Evolutionary conservation across 2,888 invertebrate genomes (phyloP), one percentile per base, ranked within the genome.

Genomic region (Hydraecia micacea): DNA sequence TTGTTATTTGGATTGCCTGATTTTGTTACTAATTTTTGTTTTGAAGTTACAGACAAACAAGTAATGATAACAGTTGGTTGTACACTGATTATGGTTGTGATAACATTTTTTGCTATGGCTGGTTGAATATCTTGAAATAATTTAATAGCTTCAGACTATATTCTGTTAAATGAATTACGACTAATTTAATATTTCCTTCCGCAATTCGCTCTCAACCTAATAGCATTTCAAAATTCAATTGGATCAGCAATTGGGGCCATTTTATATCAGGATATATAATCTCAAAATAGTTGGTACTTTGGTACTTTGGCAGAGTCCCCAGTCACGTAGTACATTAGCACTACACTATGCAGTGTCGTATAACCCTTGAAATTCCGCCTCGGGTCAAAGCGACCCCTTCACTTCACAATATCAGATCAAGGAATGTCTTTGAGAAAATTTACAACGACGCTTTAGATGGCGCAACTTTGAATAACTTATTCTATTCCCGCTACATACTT

Each of bases 251-350:
- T 86, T 80, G 81, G 82, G 83, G 85, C 88, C 85, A 88, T 87
- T 88, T 89, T 89, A 90, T 90, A 88, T 90, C 87, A 70, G 80
- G 75, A 82, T 83, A 80, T 84, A 87, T 86, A 86, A 90, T 90
- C 87, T 90, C 81, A 84, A 81, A 83, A 84, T 84, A 82, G 86
- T 86, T 86, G 80, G 81, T 85, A 83, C 81, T 87, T 82, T 71
- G 79, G 82, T 85, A 83, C 83, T 89, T 89, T 90, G 90, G 87
- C 90, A 85, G 58, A 69, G 71, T 81, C 85, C 81, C 80, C 88
- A 87, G 92, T 92, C 93, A 93, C 93, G 93, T 93, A 93, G 84
- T 87, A 91, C 94, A 94, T 95, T 95, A 93, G 92, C 95, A 94
- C 94, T 91, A 93, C 91, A 94, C 93, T 92, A 89, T 84, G 90